Evolutionary conservation across 2,888 invertebrate genomes (phyloP), one percentile per base, ranked within the genome.

Genomic region (Eretmocerus hayati): DNA sequence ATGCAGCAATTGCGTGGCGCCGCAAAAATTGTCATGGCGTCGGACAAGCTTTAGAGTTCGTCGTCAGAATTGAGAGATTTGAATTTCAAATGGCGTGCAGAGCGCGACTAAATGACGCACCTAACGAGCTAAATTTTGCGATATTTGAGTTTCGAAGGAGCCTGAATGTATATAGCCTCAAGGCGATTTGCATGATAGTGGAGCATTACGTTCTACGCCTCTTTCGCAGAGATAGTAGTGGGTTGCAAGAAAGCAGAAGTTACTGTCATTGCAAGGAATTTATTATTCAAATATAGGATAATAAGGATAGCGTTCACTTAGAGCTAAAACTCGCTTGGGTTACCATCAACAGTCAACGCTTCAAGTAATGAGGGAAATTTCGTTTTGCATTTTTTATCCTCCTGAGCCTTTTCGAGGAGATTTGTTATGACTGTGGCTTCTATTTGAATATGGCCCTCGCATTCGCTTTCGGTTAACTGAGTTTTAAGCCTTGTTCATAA

Each of bases 81-180:
- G 68, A 70, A 71, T 67, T 62, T 64, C 61, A 64, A 68, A 65
- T 64, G n/a, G 33, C 33, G 15, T 9, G 33, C 33, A 13, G 13
- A 30, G n/a, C n/a, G 56, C 57, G 56, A 57, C 58, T 63, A 66
- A 67, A 68, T 69, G 66, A 67, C 65, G 56, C 56, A 36, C 58
- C 64, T 69, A 68, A 69, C 68, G 68, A 68, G 64, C 64, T 60
- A 63, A 67, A 65, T 67, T 65, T 63, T 56, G 55, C 52, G 56
- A 55, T 53, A 56, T 58, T 61, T 42, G 54, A 55, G 48, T 56
- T 57, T 56, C 55, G 49, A 46, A 42, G 47, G 15, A 38, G 33
- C n/a, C n/a, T n/a, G n/a, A n/a, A n/a, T n/a, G n/a, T n/a, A n/a
- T 18, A 9, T 20, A 19, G 41, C 23, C 32, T 11, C 32, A 8